Evolutionary conservation across 2,888 invertebrate genomes (phyloP).

Genomic region (Gonocerus acuteangulatus): DNA sequence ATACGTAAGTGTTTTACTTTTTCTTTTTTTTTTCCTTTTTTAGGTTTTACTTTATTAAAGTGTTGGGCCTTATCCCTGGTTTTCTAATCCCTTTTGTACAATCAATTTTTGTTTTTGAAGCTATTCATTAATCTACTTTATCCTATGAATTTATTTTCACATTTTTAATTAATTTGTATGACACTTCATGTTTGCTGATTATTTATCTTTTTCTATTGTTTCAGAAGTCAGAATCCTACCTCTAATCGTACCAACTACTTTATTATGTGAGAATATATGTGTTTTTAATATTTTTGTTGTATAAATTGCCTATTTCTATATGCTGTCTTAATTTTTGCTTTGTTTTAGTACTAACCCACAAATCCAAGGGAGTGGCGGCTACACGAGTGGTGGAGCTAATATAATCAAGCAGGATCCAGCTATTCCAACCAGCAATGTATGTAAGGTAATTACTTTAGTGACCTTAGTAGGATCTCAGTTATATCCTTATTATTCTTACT

Average conservation of each 20-base stretch:
- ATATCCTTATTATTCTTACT: no score
- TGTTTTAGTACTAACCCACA: constrained; percentile 37
- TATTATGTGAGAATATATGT: constrained; percentile 13
- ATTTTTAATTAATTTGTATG: background rate
- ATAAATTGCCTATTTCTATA: background rate
- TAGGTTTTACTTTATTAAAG: no score
- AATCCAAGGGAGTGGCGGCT: constrained; percentile 44
- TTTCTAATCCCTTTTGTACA: background rate
- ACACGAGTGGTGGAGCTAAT: constrained; percentile 35
- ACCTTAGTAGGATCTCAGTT: background rate
- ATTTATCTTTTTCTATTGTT: background rate
- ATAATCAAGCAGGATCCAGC: constrained; percentile 37
- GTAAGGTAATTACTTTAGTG: constrained; percentile 36
- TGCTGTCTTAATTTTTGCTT: background rate
- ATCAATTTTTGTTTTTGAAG: no score
- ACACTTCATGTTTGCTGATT: background rate
- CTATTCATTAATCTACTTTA: no score
- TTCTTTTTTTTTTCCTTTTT: background rate
- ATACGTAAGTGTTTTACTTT: constrained; percentile 18
- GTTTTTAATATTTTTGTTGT: background rate
- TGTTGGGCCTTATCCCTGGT: background rate
- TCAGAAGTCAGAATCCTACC: constrained; percentile 20
- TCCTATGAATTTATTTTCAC: background rate
- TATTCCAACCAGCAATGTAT: constrained; percentile 38
- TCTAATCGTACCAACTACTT: constrained; percentile 16